Conservation (phyloP, 2,797 vertebrate genomes). For the Epinephelus coioides region DNA sequence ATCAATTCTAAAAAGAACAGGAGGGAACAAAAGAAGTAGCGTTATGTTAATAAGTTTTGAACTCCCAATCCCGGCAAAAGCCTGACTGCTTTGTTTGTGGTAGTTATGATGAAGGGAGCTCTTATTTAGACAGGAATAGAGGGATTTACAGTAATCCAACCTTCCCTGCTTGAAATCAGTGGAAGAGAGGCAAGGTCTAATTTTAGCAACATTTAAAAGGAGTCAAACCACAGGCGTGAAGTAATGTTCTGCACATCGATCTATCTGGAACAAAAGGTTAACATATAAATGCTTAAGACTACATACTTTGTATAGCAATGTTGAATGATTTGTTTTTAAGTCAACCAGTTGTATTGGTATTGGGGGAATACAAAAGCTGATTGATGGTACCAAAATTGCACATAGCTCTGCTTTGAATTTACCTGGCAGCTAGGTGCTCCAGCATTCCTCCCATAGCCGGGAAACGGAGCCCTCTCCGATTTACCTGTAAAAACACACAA, state of each 20-base stretch:
- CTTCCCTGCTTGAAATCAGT: conserved; percentile 3
- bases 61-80: neutral
- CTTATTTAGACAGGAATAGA: conserved; percentile 29
- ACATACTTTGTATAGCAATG: neutral
- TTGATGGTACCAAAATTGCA: neutral
- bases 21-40: conserved; percentile 14
- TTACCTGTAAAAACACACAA: conserved; percentile 83
- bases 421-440: conserved; percentile 93
- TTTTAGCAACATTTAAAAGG: neutral
- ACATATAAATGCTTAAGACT: neutral
- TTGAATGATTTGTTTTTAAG: neutral
- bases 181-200: neutral
- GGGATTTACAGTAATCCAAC: conserved; percentile 21
- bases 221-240: neutral
- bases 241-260: neutral
- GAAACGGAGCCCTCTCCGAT: conserved; percentile 80
- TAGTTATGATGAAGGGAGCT: neutral
- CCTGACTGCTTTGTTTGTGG: conserved; percentile 20
- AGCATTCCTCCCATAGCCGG: conserved; percentile 90
- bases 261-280: neutral
- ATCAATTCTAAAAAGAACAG: neutral
- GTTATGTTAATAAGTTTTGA: neutral
- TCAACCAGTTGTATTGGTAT: neutral
- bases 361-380: neutral
- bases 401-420: conserved; percentile 69